Evolutionary conservation across 1,140 invertebrate genomes (phyloP), one percentile per base, ranked within the genome.

Genomic region (Bombus pyrosoma): DNA sequence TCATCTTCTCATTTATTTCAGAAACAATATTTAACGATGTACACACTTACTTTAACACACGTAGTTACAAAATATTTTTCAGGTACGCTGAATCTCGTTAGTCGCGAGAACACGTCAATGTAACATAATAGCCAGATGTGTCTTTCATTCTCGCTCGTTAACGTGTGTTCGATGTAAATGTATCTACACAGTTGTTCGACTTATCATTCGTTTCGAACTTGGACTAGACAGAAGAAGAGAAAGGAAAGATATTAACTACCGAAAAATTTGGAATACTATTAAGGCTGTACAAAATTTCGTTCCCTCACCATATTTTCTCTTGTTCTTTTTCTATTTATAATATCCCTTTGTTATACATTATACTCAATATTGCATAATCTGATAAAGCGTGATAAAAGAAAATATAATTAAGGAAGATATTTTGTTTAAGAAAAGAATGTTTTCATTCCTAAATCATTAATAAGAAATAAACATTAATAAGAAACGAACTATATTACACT

Each of bases 11-110:
- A 68, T 32, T 37, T 68, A 22, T 37, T 68, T 68, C 3, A 37
- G 25, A 22, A 34, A 68, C 34, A 37, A 37, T 68, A 22, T 25
- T 68, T 37, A 68, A 37, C 34, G 9, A 37, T 68, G 34, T 37
- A 22, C 18, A 22, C 66, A 68, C 34, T 10, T 68, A 68, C 22
- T 68, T 68, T 68, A 68, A 68, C 18, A 68, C 34, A 15, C 12
- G 59, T 41, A 79, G 22, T 4, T 39, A 62, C 34, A 64, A 57
- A 78, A 78, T 69, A 83, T 57, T 69, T 47, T 79, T 84, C 76
- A 84, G 75, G 82, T 84, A 84, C 82, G 59, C 32, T 43, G 76
- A 59, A 79, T 71, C 59, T 57, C 66, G 47, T 37, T 71, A 59
- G 57, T 25, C 28, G 53, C 75, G 66, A 84, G 32, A 71, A 79